Base-by-base conservation (phyloP, 1,140 invertebrate species). In the Cydia fagiglandana region DNA sequence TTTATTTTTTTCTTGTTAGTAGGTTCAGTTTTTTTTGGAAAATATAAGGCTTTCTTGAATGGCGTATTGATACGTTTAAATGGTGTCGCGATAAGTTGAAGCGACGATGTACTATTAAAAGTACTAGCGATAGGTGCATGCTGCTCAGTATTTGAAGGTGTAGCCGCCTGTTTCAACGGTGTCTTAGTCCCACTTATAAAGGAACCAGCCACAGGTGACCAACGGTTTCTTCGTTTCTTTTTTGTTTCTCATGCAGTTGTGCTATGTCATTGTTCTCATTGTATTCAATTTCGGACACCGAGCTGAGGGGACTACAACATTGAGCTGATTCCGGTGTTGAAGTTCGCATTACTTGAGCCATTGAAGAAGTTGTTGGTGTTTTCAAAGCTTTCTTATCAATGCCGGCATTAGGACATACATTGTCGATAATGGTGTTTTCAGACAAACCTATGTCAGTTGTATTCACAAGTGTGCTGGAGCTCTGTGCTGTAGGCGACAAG, bases 391-490 rank as follows among this genome's bases (percentile, higher is more conserved):
- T 6, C 6, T 61, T 61, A 9, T 61, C 53, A 61, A 17, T 61
- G 53, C 12, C 53, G 53, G 53, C 53, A 9, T 61, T 12, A 17
- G 15, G 53, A 9, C 6, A 10, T 61, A 7, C 6, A 61, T 61
- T 12, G 53, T 61, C 20, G n/a, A 61, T 61, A 9, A 61, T 12
- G 53, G 53, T 61, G 5, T 61, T 61, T 17, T 61, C 53, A 12
- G 20, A 61, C 53, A 61, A 61, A 61, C n/a, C 53, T 61, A 61
- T 61, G 53, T 61, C n/a, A 61, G 53, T 61, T 20, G 53, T 61
- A 61, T 61, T 61, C 12, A 61, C 53, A 17, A 61, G 53, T 17
- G 53, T 61, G n/a, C 53, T 61, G 53, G 53, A 17, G 53, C n/a
- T 61, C 6, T 61, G 6, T 61, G 53, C 53, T 61, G 53, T 61